Base-by-base conservation (phyloP, 2,797 vertebrate species). In the Chloroceryle inda region DNA sequence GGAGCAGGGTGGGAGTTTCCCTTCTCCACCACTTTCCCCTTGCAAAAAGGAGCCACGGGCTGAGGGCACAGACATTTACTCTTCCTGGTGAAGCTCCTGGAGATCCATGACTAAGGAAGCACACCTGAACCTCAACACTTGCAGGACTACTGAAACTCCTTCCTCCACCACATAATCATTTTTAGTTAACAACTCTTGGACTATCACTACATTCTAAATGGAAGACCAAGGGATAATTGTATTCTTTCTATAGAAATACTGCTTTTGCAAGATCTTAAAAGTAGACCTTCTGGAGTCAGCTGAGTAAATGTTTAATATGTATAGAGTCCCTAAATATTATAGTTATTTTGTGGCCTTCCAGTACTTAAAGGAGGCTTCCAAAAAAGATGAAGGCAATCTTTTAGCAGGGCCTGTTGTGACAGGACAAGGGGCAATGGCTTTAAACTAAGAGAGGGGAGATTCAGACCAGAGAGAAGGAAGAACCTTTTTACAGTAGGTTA, bases 231-330 rank as follows among this genome's bases (percentile, higher is more conserved):
- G 79, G 68, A 75, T 53, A 94, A 78, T n/a, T 68, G 53, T 66
- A 82, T 45, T 47, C 74, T 79, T 94, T 88, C 63, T 66, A 44
- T 58, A 37, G 69, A 85, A 76, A 68, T 63, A 72, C 53, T 87
- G 64, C 40, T 82, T 92, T 91, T 72, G 53, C 63, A 90, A 85
- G 24, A 18, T 62, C 84, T 86, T 87, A 35, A 79, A 96, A 88
- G 75, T 8, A 88, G 92, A 81, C n/a, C 74, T 75, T 74, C 85
- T 61, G 37, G 44, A 95, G 59, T 75, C 52, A 61, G 37, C 66
- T 47, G 94, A 92, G 63, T 68, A 89, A 92, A 82, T 66, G 19
- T 33, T 95, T 31, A 92, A 83, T 78, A 74, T 12, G 44, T 12
- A 44, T 33, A 58, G 21, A 85, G 29, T 59, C 83, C 44, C 94